Evolutionary conservation across 2,797 vertebrate genomes (phyloP).

Genomic region (Pipistrellus nathusii): DNA sequence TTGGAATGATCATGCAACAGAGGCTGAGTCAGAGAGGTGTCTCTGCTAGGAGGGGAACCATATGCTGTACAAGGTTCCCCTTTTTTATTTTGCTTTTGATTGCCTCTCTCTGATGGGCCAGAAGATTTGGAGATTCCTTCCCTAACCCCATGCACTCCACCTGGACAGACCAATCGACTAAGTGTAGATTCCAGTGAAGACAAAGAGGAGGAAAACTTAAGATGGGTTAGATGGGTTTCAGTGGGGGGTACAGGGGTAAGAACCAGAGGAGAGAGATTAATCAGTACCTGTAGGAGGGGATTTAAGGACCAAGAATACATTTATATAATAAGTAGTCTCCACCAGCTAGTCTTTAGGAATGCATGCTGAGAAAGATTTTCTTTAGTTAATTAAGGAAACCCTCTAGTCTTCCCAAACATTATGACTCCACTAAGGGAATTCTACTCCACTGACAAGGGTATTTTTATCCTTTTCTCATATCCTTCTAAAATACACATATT

Average conservation of each 20-base stretch:
- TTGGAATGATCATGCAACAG: not conserved
- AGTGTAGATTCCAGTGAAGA: not conserved
- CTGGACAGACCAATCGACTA: not conserved
- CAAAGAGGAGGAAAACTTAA: not conserved
- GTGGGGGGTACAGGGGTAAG: rapidly evolving
- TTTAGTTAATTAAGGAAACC: not conserved
- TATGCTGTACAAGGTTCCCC: not conserved
- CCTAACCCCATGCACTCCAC: rapidly evolving
- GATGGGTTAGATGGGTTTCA: not conserved
- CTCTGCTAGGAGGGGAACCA: not conserved
- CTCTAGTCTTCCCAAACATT: not conserved
- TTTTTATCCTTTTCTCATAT: not conserved
- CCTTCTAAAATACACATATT: slow-evolving; percentile 10
- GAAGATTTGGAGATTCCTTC: not conserved
- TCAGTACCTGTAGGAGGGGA: not conserved
- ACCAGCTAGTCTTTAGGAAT: not conserved
- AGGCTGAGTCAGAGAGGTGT: not conserved
- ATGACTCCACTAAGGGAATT: not conserved
- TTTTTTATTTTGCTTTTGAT: not conserved
- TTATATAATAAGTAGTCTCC: not conserved
- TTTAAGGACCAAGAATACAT: not conserved
- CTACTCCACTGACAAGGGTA: not conserved
- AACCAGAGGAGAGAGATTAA: not conserved
- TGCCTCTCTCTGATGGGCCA: not conserved
- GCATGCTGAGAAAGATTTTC: not conserved